phyloP scores from a whole-genome alignment of 2,113 vertebrate genomes.

The Pelobates fuscus region DNA sequence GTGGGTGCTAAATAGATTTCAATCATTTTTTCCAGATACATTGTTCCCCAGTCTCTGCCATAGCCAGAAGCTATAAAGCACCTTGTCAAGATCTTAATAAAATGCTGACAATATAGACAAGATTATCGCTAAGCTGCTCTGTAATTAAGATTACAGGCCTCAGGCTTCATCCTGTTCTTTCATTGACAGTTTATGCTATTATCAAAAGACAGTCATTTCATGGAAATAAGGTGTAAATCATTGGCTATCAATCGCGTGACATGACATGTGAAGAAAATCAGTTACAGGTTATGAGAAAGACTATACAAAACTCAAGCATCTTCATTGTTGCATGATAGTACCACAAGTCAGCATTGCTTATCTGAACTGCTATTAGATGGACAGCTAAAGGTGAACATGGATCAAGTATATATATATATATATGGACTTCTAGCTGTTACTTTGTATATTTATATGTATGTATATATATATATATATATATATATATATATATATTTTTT shows the following conservation, averaged over 20 bases:
- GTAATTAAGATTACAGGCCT: slow-evolving; percentile 29
- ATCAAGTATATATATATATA: too few species aligned
- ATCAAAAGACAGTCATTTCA: slow-evolving; percentile 4
- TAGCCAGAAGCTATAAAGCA: background rate
- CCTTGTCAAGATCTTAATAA: slow-evolving; percentile 26
- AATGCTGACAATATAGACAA: slow-evolving; percentile 19
- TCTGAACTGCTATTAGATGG: too few species aligned
- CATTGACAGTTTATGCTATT: background rate
- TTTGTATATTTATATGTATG: too few species aligned
- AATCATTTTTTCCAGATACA: background rate
- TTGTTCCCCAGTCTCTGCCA: background rate
- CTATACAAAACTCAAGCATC: too few species aligned
- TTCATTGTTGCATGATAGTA: too few species aligned
- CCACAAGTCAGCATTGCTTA: too few species aligned
- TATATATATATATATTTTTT: too few species aligned
- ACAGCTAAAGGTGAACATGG: too few species aligned
- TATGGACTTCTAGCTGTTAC: too few species aligned
- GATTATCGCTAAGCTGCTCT: slow-evolving; percentile 10
- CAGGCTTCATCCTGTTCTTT: slow-evolving; percentile 15
- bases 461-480: too few species aligned
- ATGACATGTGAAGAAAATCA: slow-evolving; percentile 10
- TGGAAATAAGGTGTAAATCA: slow-evolving; percentile 27
- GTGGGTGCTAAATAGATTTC: background rate
- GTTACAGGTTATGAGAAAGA: background rate
- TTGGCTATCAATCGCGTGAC: slow-evolving; percentile 20